Base-by-base conservation (phyloP, 2,797 vertebrate genomes). In the Hippocampus kuda region DNA sequence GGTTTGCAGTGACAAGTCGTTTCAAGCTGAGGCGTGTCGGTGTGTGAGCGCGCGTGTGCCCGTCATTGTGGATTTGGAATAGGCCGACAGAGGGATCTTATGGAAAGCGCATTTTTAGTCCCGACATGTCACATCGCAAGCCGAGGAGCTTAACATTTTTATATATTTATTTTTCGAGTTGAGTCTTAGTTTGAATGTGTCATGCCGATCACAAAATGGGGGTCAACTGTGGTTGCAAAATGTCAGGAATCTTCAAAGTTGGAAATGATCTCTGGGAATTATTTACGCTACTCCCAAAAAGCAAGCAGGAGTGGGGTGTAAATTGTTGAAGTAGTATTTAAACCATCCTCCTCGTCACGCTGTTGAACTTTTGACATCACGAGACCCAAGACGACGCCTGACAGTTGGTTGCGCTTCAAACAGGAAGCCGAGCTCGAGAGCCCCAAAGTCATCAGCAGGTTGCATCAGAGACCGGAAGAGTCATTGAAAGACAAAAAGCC, bases 11-110 rank as follows among this genome's bases (percentile, higher is more conserved):
- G 24, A 48, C 44, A 18, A 65, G 63, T 27, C 44, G 24, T 24
- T 48, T 65, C 63, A 65, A 48, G 63, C 24, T 65, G 63, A 65
- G 63, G 15, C 63, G 1, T 44, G 63, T 48, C 60, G 20, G 9
- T 41, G 34, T 62, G 38, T 51, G 18, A 7, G 48, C 16, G 4
- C 15, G 9, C 10, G 42, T 44, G 13, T 49, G 1, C 5, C 2
- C 16, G 48, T 34, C 27, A 8, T 7, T 34, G 38, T 65, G 42
- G 15, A 46, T 65, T 41, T 44, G 42, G 3, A 46, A 46, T 3
- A 18, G 24, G 20, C 24, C 44, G 62, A 64, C 56, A 27, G 54
- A 16, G 42, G 63, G 24, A 15, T 24, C 42, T 65, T 65, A 65
- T 4, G 63, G 26, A 46, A 64, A 44, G 41, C 1, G 38, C 7